phyloP scores from a whole-genome alignment of 37 sponge, comb jelly and placozoan genomes.

The Beroe forskalii region DNA sequence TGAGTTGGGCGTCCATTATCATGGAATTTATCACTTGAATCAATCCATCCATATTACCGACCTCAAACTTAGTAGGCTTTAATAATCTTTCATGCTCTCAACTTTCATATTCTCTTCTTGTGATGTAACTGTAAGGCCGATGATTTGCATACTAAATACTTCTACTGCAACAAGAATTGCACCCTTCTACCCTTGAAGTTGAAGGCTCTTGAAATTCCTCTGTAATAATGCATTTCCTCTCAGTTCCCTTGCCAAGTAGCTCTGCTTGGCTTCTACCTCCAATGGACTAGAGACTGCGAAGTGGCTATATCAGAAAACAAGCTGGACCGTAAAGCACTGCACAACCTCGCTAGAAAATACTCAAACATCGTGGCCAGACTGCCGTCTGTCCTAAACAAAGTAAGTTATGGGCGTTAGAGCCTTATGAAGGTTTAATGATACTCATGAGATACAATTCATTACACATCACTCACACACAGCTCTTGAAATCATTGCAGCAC shows the following conservation, averaged over 20 bases:
- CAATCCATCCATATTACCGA: too few species aligned
- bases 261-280: constrained; percentile 70
- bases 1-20: too few species aligned
- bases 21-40: too few species aligned
- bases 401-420: too few species aligned
- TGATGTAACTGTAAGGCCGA: not conserved
- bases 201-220: too few species aligned
- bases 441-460: too few species aligned
- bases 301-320: constrained; percentile 45
- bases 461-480: not conserved
- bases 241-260: constrained; percentile 74
- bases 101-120: not conserved
- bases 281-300: constrained; percentile 87
- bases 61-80: too few species aligned
- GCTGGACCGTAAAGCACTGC: constrained; percentile 18
- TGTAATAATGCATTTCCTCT: too few species aligned
- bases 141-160: not conserved
- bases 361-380: constrained; percentile 26
- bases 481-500: too few species aligned
- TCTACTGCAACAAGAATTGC: too few species aligned
- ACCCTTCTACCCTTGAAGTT: too few species aligned
- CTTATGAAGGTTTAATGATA: too few species aligned
- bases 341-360: constrained; percentile 25
- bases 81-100: not conserved
- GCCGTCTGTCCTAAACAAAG: constrained; percentile 15